Conservation (phyloP, 1,140 invertebrate species). For the Brachionus plicatilis region DNA sequence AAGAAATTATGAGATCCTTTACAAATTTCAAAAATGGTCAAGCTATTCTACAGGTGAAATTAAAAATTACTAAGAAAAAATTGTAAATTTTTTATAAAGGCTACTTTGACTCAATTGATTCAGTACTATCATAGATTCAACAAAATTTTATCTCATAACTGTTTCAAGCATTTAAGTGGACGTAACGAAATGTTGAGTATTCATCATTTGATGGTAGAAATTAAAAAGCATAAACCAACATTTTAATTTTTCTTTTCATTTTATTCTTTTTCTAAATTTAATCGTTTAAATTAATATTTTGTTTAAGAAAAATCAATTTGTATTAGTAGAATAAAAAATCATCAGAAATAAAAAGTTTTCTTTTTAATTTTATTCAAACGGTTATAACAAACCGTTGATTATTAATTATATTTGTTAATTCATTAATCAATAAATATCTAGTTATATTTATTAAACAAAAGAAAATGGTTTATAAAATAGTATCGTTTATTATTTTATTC, state of each 20-base stretch:
- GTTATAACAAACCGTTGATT: neutral
- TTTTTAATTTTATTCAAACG: neutral
- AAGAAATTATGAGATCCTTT: constrained; percentile 87
- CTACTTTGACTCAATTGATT: constrained; percentile 86
- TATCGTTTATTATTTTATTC: neutral
- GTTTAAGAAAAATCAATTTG: neutral
- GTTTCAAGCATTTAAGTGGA: constrained; percentile 63
- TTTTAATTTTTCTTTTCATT: constrained; percentile 49
- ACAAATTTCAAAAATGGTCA: constrained; percentile 92
- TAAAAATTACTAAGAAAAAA: neutral
- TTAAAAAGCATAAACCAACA: constrained; percentile 94
- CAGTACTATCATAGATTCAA: constrained; percentile 97
- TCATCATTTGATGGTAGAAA: constrained; percentile 97
- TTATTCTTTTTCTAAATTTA: neutral
- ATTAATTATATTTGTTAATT: neutral
- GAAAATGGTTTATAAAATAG: neutral
- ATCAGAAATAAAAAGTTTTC: neutral
- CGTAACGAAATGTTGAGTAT: constrained; percentile 89
- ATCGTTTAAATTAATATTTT: neutral
- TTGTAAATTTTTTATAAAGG: constrained; percentile 59
- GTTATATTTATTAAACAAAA: neutral
- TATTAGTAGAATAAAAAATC: neutral
- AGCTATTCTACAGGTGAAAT: constrained; percentile 67
- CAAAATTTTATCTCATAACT: constrained; percentile 77
- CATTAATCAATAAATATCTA: neutral